phyloP scores from a whole-genome alignment of 2,888 invertebrate species.

The Phorcus lineatus region DNA sequence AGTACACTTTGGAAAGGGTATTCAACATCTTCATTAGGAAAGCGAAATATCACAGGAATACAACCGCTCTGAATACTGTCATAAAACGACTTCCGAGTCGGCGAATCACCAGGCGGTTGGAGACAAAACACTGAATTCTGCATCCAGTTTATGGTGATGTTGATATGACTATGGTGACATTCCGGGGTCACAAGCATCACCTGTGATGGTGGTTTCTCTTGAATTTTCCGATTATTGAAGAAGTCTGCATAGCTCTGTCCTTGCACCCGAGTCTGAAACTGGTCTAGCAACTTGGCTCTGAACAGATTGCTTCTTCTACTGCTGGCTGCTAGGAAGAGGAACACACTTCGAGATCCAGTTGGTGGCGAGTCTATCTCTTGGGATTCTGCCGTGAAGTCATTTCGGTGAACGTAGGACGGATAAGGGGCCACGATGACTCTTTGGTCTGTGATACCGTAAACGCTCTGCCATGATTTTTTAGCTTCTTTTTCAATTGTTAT shows the following conservation, averaged over 20 bases:
- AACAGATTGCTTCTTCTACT: slow-evolving; percentile 51
- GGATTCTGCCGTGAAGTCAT: background rate
- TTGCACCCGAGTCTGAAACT: slow-evolving; percentile 47
- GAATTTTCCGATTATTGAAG: background rate
- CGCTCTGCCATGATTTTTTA: slow-evolving; percentile 25
- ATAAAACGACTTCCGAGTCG: slow-evolving; percentile 67
- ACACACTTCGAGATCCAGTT: slow-evolving; percentile 46
- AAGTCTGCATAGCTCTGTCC: slow-evolving; percentile 38
- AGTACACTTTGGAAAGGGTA: slow-evolving; percentile 52
- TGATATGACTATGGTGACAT: slow-evolving; percentile 36
- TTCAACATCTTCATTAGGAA: slow-evolving; percentile 33
- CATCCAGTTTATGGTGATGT: slow-evolving; percentile 63
- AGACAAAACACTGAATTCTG: slow-evolving; percentile 60
- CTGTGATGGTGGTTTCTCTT: background rate
- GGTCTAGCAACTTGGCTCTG: slow-evolving; percentile 53
- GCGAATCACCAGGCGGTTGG: slow-evolving; percentile 68
- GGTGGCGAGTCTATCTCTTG: slow-evolving; percentile 32
- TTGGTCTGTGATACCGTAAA: slow-evolving; percentile 26
- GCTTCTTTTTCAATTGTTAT: slow-evolving; percentile 60
- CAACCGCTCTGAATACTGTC: slow-evolving; percentile 65
- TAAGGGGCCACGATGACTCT: slow-evolving; percentile 60
- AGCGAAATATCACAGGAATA: slow-evolving; percentile 60
- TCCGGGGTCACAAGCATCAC: slow-evolving; percentile 35
- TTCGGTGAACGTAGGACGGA: slow-evolving; percentile 63
- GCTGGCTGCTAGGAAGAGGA: slow-evolving; percentile 57